Conservation (phyloP, 2,888 invertebrate genomes). For the Galerucella calmariensis region DNA sequence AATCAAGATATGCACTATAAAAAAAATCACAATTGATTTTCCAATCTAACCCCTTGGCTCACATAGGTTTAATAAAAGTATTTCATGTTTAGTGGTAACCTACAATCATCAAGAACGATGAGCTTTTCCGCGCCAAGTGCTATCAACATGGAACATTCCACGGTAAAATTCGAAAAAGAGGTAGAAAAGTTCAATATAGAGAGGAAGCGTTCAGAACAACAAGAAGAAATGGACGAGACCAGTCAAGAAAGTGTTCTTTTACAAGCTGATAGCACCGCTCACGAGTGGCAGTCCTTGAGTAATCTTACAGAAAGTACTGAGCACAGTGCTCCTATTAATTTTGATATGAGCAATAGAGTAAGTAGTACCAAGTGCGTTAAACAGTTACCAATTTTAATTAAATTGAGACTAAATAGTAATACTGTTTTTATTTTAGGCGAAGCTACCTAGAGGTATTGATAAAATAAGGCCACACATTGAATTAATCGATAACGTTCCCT, state of each 20-base stretch:
- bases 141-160: conserved; percentile 79
- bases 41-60: neutral
- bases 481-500: conserved; percentile 95
- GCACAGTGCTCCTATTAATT: conserved; percentile 90
- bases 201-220: conserved; percentile 59
- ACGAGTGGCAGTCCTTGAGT: conserved; percentile 85
- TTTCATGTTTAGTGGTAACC: conserved; percentile 65
- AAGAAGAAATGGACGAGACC: conserved; percentile 54
- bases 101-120: conserved; percentile 78
- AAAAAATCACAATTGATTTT: neutral
- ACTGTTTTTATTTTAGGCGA: conserved; percentile 74
- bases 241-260: conserved; percentile 65
- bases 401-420: neutral
- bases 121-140: conserved; percentile 90
- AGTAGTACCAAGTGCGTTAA: neutral
- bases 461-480: conserved; percentile 96
- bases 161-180: conserved; percentile 76
- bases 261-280: conserved; percentile 64
- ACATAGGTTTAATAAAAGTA: neutral
- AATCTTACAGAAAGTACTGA: conserved; percentile 91
- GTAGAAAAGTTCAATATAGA: conserved; percentile 62
- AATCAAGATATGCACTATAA: too few relatives aligned
- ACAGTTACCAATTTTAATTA: too few relatives aligned
- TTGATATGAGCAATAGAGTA: conserved; percentile 92
- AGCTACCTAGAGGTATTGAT: conserved; percentile 94